phyloP scores from a whole-genome alignment of 2,888 invertebrate species.

The Andrena praecox region DNA sequence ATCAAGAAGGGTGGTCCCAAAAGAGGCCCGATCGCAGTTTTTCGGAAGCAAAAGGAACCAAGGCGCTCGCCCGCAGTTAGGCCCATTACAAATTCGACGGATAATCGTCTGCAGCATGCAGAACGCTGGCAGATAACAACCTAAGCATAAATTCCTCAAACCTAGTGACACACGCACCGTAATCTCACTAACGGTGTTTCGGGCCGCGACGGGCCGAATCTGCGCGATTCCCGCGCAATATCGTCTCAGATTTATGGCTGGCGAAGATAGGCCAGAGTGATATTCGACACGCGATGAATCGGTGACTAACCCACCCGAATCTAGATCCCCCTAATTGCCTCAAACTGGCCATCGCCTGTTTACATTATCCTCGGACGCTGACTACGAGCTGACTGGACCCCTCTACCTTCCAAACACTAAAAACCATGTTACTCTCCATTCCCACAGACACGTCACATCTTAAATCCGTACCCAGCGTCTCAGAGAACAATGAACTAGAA shows the following conservation, averaged over 20 bases:
- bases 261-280: slow-evolving; percentile 74
- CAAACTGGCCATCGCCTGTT: slow-evolving; percentile 64
- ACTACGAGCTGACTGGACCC: neutral
- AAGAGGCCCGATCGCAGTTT: neutral
- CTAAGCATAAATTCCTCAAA: slow-evolving; percentile 84
- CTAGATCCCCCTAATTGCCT: slow-evolving; percentile 78
- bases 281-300: slow-evolving; percentile 77
- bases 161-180: slow-evolving; percentile 79
- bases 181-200: slow-evolving; percentile 79
- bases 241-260: slow-evolving; percentile 80
- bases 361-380: slow-evolving; percentile 32
- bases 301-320: slow-evolving; percentile 65
- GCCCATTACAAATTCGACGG: slow-evolving; percentile 64
- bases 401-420: neutral
- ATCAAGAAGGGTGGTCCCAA: neutral
- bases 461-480: neutral
- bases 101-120: slow-evolving; percentile 72
- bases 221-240: slow-evolving; percentile 76
- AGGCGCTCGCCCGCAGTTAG: slow-evolving; percentile 33
- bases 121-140: slow-evolving; percentile 82
- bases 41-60: neutral
- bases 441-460: neutral
- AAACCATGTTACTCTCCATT: neutral
- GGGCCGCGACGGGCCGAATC: slow-evolving; percentile 68
- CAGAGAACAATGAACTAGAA: neutral